phyloP scores from a whole-genome alignment of 2,888 invertebrate genomes.

The Pseudococcus longispinus region DNA sequence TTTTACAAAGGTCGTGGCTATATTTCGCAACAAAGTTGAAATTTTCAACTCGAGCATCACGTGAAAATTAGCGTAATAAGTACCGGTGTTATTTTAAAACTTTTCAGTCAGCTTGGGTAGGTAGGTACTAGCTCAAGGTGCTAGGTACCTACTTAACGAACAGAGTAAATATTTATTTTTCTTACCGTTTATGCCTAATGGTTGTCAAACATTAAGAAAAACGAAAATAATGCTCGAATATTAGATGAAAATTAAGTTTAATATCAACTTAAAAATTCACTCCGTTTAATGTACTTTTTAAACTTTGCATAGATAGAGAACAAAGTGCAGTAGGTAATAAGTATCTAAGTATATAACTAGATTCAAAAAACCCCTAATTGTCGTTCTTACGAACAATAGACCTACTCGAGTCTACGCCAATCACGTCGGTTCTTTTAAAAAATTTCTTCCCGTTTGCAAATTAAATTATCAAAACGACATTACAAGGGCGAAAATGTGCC shows the following conservation, averaged over 20 bases:
- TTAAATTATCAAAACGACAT: constrained; percentile 10
- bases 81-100: neutral
- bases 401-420: neutral
- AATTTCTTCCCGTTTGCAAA: neutral
- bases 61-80: neutral
- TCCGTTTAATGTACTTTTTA: neutral
- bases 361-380: neutral
- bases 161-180: constrained; percentile 12
- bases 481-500: neutral
- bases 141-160: neutral
- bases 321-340: neutral
- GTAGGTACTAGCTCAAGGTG: neutral
- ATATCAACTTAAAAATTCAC: neutral
- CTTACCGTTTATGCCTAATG: constrained; percentile 15
- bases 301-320: neutral
- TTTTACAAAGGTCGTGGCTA: neutral
- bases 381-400: neutral
- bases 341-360: neutral
- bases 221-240: neutral
- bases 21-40: neutral
- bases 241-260: neutral
- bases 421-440: neutral
- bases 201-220: constrained; percentile 14
- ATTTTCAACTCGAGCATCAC: neutral
- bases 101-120: neutral